Evolutionary conservation across 2,797 vertebrate genomes (phyloP), one percentile per base, ranked within the genome.

Genomic region (Tamandua tetradactyla): DNA sequence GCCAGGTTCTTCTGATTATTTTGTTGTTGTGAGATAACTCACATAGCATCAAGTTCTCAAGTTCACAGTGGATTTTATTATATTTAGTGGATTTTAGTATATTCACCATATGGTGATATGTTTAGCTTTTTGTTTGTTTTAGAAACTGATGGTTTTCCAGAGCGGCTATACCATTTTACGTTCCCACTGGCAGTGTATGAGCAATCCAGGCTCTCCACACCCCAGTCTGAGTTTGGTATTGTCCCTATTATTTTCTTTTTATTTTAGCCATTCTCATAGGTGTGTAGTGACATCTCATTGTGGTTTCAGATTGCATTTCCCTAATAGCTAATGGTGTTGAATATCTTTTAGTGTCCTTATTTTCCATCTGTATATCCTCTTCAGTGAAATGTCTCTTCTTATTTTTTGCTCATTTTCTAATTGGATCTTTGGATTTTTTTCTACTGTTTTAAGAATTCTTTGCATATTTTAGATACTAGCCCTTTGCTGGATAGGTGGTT

Each of bases 81-180:
- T n/a, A n/a, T 59, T 79, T n/a, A 49, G 22, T 42, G 55, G 7
- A 27, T 71, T 68, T 37, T 55, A 78, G 18, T 69, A 18, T 32
- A 59, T 72, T 86, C 49, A 37, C 17, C 57, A n/a, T 5, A 27
- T 49, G 76, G 18, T 42, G 15, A 20, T 52, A 49, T 71, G 14
- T 76, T 68, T 91, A 30, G 27, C 42, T 90, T 79, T 89, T 66
- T 90, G n/a, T 93, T 71, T 87, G n/a, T 93, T 71, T 87, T 85
- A 71, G 72, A 85, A 89, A 35, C 35, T 62, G 37, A 42, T 7
- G 23, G 9, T 61, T 75, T 64, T 68, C 82, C 57, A 57, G 74
- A 87, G 47, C 18, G 32, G 47, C 37, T 47, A 3, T 32, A 23
- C 30, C 22, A 9, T 75, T 76, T 76, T 59, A 18, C 20, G 25